A percentile compares a stretch with the other conserved stretches of the same genome.
These are phyloP conservation scores for Psittacula cyanocephala DNA, from an alignment of 2,113 vertebrate species.

Conservation along the genomic window DNA sequence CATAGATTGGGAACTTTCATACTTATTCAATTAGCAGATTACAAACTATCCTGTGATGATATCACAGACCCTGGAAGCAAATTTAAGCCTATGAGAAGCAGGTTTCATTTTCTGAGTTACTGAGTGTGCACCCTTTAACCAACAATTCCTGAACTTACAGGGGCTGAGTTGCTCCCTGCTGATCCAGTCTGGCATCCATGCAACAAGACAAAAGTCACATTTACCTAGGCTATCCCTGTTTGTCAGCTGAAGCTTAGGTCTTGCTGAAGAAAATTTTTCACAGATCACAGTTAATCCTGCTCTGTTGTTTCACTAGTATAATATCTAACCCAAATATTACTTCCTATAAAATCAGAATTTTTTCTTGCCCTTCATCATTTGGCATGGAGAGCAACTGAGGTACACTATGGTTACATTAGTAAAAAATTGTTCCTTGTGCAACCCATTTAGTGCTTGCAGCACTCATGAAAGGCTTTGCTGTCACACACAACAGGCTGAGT, in stretches of 20 bases:
- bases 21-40: not conserved
- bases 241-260: not conserved
- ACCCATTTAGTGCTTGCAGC: not conserved
- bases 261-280: not conserved
- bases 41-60: not conserved
- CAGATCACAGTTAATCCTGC: not conserved
- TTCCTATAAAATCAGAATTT: not conserved
- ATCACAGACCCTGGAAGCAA: not conserved
- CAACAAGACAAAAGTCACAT: not conserved
- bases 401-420: not conserved
- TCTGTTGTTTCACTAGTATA: not conserved
- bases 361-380: not conserved
- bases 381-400: not conserved
- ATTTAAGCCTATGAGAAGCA: not conserved
- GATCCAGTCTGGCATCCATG: not conserved
- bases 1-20: not conserved
- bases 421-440: not conserved
- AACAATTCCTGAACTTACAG: not conserved
- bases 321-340: not conserved
- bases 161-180: not conserved
- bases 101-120: not conserved
- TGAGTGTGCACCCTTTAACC: not conserved
- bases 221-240: not conserved
- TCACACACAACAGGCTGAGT: not conserved
- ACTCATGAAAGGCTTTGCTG: not conserved